Percentiles rank a stretch among this genome's conserved stretches.
Evolutionary conservation across 2,888 invertebrate genomes (phyloP).

Genomic region (Zygothrica quintamaculata): DNA sequence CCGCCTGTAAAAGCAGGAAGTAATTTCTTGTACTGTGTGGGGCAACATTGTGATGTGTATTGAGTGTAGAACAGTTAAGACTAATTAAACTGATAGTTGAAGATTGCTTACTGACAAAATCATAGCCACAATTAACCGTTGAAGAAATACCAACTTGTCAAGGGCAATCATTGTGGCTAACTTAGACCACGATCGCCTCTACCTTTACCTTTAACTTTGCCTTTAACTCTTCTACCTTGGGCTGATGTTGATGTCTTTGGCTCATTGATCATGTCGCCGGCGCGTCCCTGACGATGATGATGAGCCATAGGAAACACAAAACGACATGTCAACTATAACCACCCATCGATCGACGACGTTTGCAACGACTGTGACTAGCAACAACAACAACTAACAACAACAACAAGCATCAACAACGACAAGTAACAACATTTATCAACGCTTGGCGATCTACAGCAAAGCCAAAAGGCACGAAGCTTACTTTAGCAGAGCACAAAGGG

Average conservation of each 20-base stretch:
- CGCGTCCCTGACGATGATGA: conserved; percentile 55
- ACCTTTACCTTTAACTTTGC: background rate
- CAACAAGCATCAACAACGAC: conserved; percentile 73
- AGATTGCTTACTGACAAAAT: conserved; percentile 45
- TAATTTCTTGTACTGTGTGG: conserved; percentile 32
- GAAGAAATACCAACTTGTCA: conserved; percentile 71
- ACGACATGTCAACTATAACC: conserved; percentile 81
- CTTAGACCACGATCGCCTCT: conserved; percentile 46
- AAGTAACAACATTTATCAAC: conserved; percentile 81
- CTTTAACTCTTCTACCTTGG: background rate
- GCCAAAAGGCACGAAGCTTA: conserved; percentile 64
- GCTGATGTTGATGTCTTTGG: conserved; percentile 28
- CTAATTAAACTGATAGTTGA: conserved; percentile 58
- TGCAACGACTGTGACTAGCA: conserved; percentile 35
- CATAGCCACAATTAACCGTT: conserved; percentile 78
- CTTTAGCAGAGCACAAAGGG: conserved; percentile 15
- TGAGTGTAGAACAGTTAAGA: conserved; percentile 6
- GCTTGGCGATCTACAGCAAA: conserved; percentile 75
- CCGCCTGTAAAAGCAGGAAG: conserved; percentile 62
- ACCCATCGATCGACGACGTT: conserved; percentile 78
- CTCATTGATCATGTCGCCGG: conserved; percentile 58
- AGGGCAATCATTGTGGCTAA: conserved; percentile 59
- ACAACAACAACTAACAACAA: conserved; percentile 36
- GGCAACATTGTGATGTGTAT: too few relatives aligned
- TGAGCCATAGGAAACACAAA: conserved; percentile 66